Conservation (phyloP, 2,113 vertebrate genomes). For the Elgaria multicarinata region DNA sequence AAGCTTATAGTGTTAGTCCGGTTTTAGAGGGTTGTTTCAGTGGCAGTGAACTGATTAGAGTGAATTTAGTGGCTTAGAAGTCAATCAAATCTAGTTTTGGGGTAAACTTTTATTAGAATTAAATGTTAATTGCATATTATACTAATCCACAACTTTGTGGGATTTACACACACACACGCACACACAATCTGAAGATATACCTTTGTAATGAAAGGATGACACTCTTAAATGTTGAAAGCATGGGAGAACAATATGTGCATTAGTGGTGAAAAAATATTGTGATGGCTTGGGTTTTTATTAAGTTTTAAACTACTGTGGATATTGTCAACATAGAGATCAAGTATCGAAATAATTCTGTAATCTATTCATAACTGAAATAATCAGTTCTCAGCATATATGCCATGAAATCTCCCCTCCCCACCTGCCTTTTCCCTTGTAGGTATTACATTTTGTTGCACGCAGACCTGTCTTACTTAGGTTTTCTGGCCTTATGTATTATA, state of each 20-base stretch:
- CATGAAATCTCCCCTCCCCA: neutral
- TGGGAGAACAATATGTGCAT: neutral
- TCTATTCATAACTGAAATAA: neutral
- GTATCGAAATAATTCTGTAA: constrained; percentile 17
- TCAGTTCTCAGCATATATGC: neutral
- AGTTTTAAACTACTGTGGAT: neutral
- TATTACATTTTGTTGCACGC: neutral
- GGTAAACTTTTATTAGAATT: constrained; percentile 27
- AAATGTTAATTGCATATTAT: constrained; percentile 33
- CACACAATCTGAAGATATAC: constrained; percentile 36
- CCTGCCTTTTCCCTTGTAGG: neutral
- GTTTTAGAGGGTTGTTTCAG: constrained; percentile 29
- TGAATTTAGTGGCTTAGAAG: constrained; percentile 43
- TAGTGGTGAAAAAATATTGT: neutral
- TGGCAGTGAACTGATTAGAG: constrained; percentile 12
- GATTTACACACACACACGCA: neutral
- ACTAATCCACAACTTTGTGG: constrained; percentile 34
- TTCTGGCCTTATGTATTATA: constrained; percentile 49
- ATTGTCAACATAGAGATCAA: neutral
- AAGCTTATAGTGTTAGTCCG: constrained; percentile 28
- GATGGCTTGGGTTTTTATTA: neutral
- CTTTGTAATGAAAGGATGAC: neutral
- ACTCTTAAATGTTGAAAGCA: neutral
- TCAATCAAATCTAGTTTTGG: constrained; percentile 33
- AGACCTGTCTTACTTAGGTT: constrained; percentile 35